Base-by-base conservation (phyloP, 2,888 invertebrate genomes). In the Chesias legatella region DNA sequence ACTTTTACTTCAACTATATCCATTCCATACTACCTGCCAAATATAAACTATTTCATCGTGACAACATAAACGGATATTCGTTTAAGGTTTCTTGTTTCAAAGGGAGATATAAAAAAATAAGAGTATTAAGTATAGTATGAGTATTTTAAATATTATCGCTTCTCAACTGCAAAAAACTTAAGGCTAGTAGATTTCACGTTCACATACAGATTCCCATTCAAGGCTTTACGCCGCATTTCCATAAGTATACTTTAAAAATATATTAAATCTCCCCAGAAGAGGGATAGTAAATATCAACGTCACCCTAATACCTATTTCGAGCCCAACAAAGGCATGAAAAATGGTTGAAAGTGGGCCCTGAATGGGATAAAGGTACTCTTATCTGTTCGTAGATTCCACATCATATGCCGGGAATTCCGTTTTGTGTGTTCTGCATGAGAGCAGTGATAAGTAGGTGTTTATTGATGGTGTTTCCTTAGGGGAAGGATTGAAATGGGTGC, bases 301-400 rank as follows among this genome's bases (percentile, higher is more conserved):
- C 76, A 71, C 80, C 78, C 79, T 78, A 71, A 78, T 76, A 72
- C 75, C 74, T 78, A 76, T 68, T 71, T 67, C 67, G 62, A 51
- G 57, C 61, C 64, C 75, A 78, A 84, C 84, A 82, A 85, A 82
- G 81, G 67, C 78, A 73, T 84, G 83, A 84, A 82, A 84, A 85
- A 85, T 84, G 82, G 80, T 73, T 67, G 71, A 65, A 64, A 68
- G 70, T 71, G 73, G 73, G 69, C 68, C 78, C 69, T 77, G 76
- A 81, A 83, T 76, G 66, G 80, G 79, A 83, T 82, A 69, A 77
- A 79, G 73, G 79, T 75, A 72, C 66, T 68, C 74, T 82, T 82
- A 82, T 82, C 81, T 81, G 70, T 66, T 66, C 58, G 64, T 62
- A 67, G 69, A 73, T 76, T 74, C 72, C 66, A 70, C 73, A 69